Evolutionary conservation across 2,113 vertebrate species (phyloP), one percentile per base, ranked within the genome.

Genomic region (Gallinago jamesoni): DNA sequence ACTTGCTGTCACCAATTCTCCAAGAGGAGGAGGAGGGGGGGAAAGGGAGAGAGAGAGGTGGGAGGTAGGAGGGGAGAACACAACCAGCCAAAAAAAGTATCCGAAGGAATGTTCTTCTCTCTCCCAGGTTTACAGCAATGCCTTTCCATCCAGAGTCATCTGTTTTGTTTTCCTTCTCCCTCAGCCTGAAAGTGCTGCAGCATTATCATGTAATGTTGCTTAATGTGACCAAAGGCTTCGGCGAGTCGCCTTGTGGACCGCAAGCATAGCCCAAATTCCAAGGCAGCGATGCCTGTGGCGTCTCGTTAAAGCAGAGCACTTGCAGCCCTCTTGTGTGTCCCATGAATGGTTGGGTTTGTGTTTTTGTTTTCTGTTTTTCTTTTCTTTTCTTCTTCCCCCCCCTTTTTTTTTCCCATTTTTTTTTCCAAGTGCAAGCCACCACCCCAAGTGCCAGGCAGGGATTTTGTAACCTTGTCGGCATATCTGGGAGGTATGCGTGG

Each of bases 131-230:
- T 95, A 93, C 87, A 95, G 96, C 90, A 76, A 50, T 95, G 96
- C 96, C 96, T 95, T 96, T 95, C 96, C 96, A 94, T 90, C 92
- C 94, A 80, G 84, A 96, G 50, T 96, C 91, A 96, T 97, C 91
- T 97, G 96, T 92, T 97, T 96, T 96, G 95, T 94, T 96, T 97
- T 95, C 91, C 94, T 95, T 91, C 91, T 96, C 86, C 66, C 84
- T 96, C 92, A 84, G 89, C 70, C 94, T 69, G 66, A 72, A 94
- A 94, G 74, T 66, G 86, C 96, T 91, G 89, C 95, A 86, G 89
- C 89, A 94, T 95, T 94, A 94, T 96, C 95, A 80, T 95, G 90
- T 88, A 91, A 91, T 86, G 75, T 96, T 96, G 89, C 95, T 91
- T 96, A 93, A 93, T 88, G 89, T 92, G 89, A 95, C 97, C 66